These are phyloP conservation scores for Pangasius djambal DNA, from an alignment of 2,797 vertebrate genomes.

Conservation along the genomic window DNA sequence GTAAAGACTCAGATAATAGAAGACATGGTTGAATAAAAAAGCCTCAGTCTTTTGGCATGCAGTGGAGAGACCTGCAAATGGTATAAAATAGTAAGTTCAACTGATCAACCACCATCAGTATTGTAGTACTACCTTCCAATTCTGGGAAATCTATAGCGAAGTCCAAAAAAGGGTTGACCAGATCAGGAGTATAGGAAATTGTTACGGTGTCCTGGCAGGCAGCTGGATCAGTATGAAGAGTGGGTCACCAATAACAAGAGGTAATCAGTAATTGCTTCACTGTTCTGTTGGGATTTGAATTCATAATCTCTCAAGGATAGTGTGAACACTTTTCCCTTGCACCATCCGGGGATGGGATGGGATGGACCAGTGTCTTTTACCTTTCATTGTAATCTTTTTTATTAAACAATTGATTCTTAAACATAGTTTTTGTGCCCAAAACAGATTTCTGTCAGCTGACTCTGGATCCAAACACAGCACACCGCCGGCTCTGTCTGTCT, in stretches of 20 bases:
- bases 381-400: no score
- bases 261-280: neutral
- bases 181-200: neutral
- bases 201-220: neutral
- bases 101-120: neutral
- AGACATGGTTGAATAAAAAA: neutral
- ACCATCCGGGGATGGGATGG: neutral
- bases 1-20: neutral
- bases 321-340: neutral
- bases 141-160: neutral
- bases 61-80: neutral
- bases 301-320: neutral
- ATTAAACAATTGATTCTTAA: neutral
- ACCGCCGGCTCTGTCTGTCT: slow-evolving; percentile 34
- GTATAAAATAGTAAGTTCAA: neutral
- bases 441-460: slow-evolving; percentile 48
- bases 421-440: no score
- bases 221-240: neutral
- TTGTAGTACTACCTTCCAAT: neutral
- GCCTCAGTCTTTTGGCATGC: neutral
- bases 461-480: slow-evolving; percentile 38
- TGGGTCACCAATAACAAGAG: neutral
- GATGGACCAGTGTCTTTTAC: neutral
- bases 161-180: neutral
- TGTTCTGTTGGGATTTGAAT: neutral